Evolutionary conservation across 1,140 invertebrate species (phyloP).

Genomic region (Heliconius hewitsoni): DNA sequence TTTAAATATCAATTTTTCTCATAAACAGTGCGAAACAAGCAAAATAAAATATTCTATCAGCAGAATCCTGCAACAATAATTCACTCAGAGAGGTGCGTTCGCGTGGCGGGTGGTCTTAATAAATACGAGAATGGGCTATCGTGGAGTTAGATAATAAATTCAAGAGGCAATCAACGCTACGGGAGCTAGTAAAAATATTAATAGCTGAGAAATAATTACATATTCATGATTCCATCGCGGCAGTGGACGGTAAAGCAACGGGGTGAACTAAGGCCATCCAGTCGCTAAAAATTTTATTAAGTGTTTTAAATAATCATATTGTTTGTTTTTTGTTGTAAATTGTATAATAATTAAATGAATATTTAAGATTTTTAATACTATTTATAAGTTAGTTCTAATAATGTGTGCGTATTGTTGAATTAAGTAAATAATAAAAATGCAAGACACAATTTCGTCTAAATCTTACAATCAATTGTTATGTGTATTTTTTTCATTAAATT

Average conservation of each 20-base stretch:
- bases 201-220: conserved; percentile 79
- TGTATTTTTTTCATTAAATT: too few species aligned
- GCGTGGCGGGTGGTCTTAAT: conserved; percentile 79
- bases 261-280: conserved; percentile 57
- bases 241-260: conserved; percentile 47
- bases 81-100: conserved; percentile 69
- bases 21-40: conserved; percentile 54
- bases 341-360: too few species aligned
- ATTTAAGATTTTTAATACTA: too few species aligned
- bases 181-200: conserved; percentile 77
- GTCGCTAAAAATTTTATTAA: neutral
- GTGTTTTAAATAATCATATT: too few species aligned
- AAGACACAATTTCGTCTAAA: too few species aligned
- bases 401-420: too few species aligned
- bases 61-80: conserved; percentile 72
- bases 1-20: conserved; percentile 45
- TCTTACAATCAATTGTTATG: too few species aligned
- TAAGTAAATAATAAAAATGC: too few species aligned
- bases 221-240: conserved; percentile 72
- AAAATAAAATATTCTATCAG: conserved; percentile 81
- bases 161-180: conserved; percentile 80
- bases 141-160: conserved; percentile 79
- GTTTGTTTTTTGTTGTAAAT: too few species aligned
- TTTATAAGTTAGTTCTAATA: too few species aligned
- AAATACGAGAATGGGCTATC: conserved; percentile 79